phyloP scores from a whole-genome alignment of 2,797 vertebrate genomes.

The Enteromius afrohamiltoni region DNA sequence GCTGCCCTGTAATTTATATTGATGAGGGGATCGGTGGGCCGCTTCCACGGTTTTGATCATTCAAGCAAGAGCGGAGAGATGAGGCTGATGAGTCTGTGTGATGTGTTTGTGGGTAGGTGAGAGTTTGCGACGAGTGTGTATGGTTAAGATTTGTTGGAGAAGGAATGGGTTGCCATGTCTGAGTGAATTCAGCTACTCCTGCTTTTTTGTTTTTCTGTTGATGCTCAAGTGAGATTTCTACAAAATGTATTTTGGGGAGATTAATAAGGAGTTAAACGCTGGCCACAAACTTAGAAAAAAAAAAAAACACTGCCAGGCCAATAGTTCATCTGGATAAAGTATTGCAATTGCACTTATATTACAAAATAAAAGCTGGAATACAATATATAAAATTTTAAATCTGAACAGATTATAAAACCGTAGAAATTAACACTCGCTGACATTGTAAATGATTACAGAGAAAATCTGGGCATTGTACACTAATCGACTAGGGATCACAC shows the following conservation, averaged over 20 bases:
- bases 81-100: conserved; percentile 45
- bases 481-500: not conserved
- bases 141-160: not conserved
- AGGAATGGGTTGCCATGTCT: not conserved
- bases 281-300: not conserved
- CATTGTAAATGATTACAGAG: not conserved
- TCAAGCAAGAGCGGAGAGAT: conserved; percentile 70
- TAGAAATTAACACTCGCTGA: not conserved
- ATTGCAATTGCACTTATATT: not conserved
- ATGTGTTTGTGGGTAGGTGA: conserved; percentile 33
- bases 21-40: conserved; percentile 76
- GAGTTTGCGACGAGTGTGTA: conserved; percentile 16
- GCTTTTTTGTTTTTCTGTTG: not conserved
- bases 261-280: not conserved
- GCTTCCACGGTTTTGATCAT: conserved; percentile 81
- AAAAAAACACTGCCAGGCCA: not conserved
- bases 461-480: not conserved
- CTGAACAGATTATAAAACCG: not conserved
- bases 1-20: conserved; percentile 84
- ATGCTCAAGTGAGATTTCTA: not conserved
- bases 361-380: not conserved
- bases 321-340: not conserved
- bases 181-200: not conserved
- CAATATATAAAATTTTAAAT: not conserved
- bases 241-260: not conserved